A percentile compares a stretch with the other conserved stretches of the same genome.
Evolutionary conservation across 2,888 invertebrate genomes (phyloP).

Genomic region (Linnaemya vulpina): DNA sequence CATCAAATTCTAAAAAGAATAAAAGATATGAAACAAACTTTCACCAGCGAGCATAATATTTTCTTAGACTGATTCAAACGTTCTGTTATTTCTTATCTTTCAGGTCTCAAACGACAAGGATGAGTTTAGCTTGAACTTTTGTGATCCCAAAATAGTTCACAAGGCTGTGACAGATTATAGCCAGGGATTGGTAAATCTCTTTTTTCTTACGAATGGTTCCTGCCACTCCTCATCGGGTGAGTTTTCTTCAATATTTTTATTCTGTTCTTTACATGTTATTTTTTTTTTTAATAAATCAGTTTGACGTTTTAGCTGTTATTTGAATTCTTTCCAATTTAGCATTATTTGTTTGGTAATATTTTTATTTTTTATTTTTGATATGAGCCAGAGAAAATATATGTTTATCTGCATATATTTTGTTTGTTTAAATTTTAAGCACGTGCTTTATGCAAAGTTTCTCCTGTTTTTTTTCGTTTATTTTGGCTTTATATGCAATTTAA

Average conservation of each 20-base stretch:
- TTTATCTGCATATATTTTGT: background rate
- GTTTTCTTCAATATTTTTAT: slow-evolving; percentile 62
- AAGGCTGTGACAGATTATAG: slow-evolving; percentile 81
- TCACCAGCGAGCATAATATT: background rate
- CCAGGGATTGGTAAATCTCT: slow-evolving; percentile 81
- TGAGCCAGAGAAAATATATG: slow-evolving; percentile 3
- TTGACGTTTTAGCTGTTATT: background rate
- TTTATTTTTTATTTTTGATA: slow-evolving; percentile 5
- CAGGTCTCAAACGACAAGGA: slow-evolving; percentile 76
- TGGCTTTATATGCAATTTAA: slow-evolving; percentile 74
- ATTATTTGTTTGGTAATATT: slow-evolving; percentile 7
- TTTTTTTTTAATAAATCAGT: background rate
- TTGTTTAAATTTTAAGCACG: slow-evolving; percentile 42
- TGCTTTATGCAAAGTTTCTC: slow-evolving; percentile 47
- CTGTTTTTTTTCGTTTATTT: slow-evolving; percentile 10
- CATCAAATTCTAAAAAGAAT: no score
- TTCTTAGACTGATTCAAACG: background rate
- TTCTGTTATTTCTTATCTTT: slow-evolving; percentile 22
- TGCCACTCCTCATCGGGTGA: slow-evolving; percentile 80
- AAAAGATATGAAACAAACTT: no score
- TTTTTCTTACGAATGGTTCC: slow-evolving; percentile 78
- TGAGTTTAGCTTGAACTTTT: slow-evolving; percentile 78
- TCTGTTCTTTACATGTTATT: background rate
- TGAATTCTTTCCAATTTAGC: slow-evolving; percentile 36
- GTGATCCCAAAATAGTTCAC: slow-evolving; percentile 75